Conservation (phyloP, 2,888 invertebrate species). For the Dasypogon diadema region DNA sequence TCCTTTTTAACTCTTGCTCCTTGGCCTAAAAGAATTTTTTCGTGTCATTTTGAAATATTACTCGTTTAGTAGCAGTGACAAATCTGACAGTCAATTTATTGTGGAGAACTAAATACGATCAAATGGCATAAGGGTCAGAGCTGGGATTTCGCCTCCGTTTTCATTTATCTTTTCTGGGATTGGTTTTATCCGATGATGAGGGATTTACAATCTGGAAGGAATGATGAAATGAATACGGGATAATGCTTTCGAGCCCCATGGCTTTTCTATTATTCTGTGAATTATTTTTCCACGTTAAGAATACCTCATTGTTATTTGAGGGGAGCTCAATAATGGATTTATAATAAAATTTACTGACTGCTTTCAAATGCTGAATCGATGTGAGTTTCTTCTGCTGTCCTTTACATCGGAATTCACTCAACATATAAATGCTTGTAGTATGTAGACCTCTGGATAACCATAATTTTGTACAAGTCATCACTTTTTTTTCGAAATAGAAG, state of each 20-base stretch:
- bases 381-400: too few relatives aligned
- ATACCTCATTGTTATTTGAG: too few relatives aligned
- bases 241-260: background rate
- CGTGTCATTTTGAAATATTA: constrained; percentile 53
- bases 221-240: constrained; percentile 11
- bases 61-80: constrained; percentile 53
- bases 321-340: too few relatives aligned
- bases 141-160: constrained; percentile 33
- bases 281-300: too few relatives aligned
- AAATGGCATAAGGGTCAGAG: constrained; percentile 44
- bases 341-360: too few relatives aligned
- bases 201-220: constrained; percentile 5
- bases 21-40: constrained; percentile 37
- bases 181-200: constrained; percentile 49
- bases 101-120: constrained; percentile 43
- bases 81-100: constrained; percentile 55
- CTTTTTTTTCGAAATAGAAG: too few relatives aligned
- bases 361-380: too few relatives aligned
- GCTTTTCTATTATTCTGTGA: background rate
- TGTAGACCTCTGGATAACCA: too few relatives aligned
- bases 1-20: constrained; percentile 42
- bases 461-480: too few relatives aligned
- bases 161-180: constrained; percentile 35
- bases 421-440: too few relatives aligned
- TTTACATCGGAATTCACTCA: too few relatives aligned